A percentile compares a stretch with the other conserved stretches of the same genome.
phyloP scores from a whole-genome alignment of 2,888 invertebrate species.

The Napeogenes sylphis region DNA sequence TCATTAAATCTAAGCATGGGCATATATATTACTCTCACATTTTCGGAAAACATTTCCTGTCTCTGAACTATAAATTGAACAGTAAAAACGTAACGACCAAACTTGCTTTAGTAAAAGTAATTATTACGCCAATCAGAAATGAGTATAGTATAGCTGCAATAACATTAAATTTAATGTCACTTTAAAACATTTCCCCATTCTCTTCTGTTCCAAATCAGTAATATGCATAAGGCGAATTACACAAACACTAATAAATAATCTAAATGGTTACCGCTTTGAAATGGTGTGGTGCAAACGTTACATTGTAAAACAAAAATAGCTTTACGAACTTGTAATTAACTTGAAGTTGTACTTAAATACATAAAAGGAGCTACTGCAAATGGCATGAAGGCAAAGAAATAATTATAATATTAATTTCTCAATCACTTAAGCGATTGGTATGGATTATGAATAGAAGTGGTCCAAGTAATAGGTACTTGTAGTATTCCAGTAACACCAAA shows the following conservation, averaged over 20 bases:
- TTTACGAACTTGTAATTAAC: constrained; percentile 5
- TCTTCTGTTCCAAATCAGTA: constrained; percentile 23
- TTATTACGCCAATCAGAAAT: constrained; percentile 2
- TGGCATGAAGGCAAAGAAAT: background rate
- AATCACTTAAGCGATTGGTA: background rate
- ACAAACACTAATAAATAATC: constrained; percentile 13
- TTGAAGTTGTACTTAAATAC: background rate
- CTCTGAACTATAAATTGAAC: too few relatives aligned
- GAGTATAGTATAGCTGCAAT: background rate
- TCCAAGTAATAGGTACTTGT: too few relatives aligned
- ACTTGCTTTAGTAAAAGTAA: too few relatives aligned
- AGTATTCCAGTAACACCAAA: too few relatives aligned
- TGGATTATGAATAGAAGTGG: too few relatives aligned
- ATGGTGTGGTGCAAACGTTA: constrained; percentile 39
- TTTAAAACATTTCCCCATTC: constrained; percentile 27
- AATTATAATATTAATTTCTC: background rate
- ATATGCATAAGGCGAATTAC: background rate
- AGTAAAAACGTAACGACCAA: too few relatives aligned
- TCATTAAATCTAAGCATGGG: too few relatives aligned
- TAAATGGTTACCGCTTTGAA: constrained; percentile 21
- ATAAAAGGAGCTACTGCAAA: background rate
- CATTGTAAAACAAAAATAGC: constrained; percentile 57
- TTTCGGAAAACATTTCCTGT: too few relatives aligned
- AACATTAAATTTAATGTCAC: constrained; percentile 13
- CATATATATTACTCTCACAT: too few relatives aligned